Evolutionary conservation across 2,888 invertebrate genomes (phyloP).

Genomic region (Pterobdella sp.): DNA sequence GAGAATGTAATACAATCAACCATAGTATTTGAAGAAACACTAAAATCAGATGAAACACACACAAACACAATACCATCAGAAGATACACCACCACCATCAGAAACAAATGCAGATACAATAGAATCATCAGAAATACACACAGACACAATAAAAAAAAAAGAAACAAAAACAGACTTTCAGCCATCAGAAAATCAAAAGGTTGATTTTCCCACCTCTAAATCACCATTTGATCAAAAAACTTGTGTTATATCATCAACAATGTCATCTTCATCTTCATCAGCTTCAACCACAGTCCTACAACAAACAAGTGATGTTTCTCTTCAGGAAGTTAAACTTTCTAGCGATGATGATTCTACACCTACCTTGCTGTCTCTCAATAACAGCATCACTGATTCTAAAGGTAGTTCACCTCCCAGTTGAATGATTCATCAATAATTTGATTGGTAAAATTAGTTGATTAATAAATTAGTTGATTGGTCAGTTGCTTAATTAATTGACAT

Average conservation of each 20-base stretch:
- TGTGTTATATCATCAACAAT: background rate
- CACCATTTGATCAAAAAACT: too few species aligned
- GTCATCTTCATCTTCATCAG: background rate
- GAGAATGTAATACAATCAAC: too few species aligned
- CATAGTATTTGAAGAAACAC: too few species aligned
- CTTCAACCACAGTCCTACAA: background rate
- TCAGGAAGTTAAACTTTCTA: background rate
- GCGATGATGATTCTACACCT: slow-evolving; percentile 1
- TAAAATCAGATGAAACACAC: too few species aligned
- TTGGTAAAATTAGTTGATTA: too few species aligned
- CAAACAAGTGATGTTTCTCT: too few species aligned
- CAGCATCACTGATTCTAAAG: background rate
- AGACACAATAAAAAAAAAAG: background rate
- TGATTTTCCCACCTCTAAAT: too few species aligned
- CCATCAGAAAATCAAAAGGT: background rate
- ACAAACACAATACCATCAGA: too few species aligned
- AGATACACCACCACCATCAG: background rate
- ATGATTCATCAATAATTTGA: too few species aligned
- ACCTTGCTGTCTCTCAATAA: background rate
- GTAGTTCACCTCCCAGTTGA: background rate
- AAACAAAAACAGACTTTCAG: background rate
- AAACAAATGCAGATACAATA: background rate
- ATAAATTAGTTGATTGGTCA: too few species aligned
- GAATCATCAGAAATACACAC: background rate
- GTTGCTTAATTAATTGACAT: too few species aligned